phyloP scores from a whole-genome alignment of 2,113 vertebrate species.

The Loxodonta africana region DNA sequence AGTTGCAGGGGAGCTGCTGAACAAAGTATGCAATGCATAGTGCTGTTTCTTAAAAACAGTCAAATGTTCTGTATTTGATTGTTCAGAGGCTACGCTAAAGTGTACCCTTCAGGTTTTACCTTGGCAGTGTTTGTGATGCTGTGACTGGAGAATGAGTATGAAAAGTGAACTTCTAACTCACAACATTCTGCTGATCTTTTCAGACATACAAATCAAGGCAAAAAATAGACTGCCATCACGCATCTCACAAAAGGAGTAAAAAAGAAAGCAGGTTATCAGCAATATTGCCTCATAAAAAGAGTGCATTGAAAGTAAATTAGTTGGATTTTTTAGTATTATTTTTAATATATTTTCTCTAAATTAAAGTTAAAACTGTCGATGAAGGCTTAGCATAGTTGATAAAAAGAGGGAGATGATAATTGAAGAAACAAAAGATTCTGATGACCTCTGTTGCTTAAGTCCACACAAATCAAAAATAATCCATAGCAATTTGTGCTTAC shows the following conservation, averaged over 20 bases:
- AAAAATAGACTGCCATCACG: conserved; percentile 75
- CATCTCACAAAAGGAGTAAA: conserved; percentile 41
- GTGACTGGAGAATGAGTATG: not conserved
- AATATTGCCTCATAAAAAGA: conserved; percentile 73
- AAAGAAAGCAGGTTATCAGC: conserved; percentile 73
- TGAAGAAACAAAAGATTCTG: conserved; percentile 67
- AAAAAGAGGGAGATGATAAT: conserved; percentile 72
- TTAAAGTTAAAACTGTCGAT: conserved; percentile 74
- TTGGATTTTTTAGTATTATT: conserved; percentile 71
- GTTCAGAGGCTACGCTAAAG: not conserved
- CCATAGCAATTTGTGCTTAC: conserved; percentile 76
- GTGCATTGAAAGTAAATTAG: conserved; percentile 77
- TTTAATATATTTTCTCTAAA: conserved; percentile 76
- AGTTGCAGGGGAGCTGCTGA: not conserved
- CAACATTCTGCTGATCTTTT: conserved; percentile 79
- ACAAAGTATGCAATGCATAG: not conserved
- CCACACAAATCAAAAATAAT: conserved; percentile 78
- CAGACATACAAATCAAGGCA: conserved; percentile 78
- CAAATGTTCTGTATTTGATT: not conserved
- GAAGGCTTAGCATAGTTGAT: conserved; percentile 59
- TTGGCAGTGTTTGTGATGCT: not conserved
- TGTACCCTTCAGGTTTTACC: not conserved
- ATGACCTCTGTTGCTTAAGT: conserved; percentile 66
- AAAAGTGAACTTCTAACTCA: conserved; percentile 54
- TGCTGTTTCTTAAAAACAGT: not conserved